phyloP scores from a whole-genome alignment of 53 echinoderm and acorn worm genomes.

The Arbacia lixula region DNA sequence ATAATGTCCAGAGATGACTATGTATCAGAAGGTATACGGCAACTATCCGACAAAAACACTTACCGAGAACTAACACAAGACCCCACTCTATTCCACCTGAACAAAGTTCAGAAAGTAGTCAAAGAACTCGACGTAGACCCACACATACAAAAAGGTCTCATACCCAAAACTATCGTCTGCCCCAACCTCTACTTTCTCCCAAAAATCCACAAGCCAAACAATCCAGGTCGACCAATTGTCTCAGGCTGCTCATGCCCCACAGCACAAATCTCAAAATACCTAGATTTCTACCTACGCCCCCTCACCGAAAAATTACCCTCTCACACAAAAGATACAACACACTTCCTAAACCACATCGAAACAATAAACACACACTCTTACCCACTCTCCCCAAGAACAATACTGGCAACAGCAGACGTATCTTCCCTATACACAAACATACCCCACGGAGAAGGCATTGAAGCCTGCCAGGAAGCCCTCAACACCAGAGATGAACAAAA shows the following conservation, averaged over 20 bases:
- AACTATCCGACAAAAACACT: constrained; percentile 7
- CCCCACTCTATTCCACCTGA: not conserved
- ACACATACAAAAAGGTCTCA: not conserved
- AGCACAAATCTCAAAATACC: not conserved
- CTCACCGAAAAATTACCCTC: not conserved
- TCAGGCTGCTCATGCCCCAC: too few relatives aligned
- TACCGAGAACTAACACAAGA: not conserved
- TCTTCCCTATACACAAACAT: too few relatives aligned
- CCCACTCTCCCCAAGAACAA: not conserved
- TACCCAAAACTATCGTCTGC: not conserved
- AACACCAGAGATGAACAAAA: too few relatives aligned
- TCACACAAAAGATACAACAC: constrained; percentile 8
- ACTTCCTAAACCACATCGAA: not conserved
- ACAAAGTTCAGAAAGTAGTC: not conserved
- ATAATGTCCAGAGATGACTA: constrained; percentile 18
- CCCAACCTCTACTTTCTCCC: not conserved
- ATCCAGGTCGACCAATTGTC: too few relatives aligned
- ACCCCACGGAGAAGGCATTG: too few relatives aligned
- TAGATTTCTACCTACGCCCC: not conserved
- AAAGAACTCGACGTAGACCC: not conserved
- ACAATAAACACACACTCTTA: not conserved
- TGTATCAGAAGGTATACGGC: not conserved
- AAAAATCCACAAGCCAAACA: constrained; percentile 8
- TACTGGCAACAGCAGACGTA: too few relatives aligned
- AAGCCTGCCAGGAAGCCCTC: too few relatives aligned